Conservation (phyloP, 2,113 vertebrate species). For the Theristicus caerulescens region DNA sequence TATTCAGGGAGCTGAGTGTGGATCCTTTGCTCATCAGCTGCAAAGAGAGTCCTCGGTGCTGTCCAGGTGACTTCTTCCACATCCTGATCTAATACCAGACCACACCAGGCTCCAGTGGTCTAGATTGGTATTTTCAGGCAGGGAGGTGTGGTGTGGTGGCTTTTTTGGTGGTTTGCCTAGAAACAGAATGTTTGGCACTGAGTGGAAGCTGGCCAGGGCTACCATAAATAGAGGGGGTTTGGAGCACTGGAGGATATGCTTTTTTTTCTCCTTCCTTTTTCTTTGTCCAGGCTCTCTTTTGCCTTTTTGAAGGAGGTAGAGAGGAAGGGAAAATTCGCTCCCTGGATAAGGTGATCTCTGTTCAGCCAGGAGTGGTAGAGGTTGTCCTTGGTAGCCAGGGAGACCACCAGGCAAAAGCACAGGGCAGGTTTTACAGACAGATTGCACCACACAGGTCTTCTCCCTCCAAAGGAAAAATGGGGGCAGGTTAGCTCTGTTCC, state of each 20-base stretch:
- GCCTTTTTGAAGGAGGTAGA: not conserved
- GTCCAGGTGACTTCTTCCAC: not conserved
- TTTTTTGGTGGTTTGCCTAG: not conserved
- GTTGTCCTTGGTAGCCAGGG: not conserved
- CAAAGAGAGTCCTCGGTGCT: not conserved
- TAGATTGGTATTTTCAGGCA: not conserved
- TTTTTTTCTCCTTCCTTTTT: fast-evolving
- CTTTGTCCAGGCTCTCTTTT: not conserved
- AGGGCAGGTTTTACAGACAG: not conserved
- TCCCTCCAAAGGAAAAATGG: fast-evolving
- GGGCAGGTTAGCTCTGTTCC: not conserved
- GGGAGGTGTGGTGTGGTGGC: fast-evolving
- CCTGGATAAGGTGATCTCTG: not conserved
- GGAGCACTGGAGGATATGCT: not conserved
- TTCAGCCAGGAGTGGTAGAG: not conserved
- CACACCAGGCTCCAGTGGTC: not conserved
- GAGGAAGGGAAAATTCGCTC: not conserved
- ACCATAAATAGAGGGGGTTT: not conserved
- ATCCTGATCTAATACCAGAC: not conserved
- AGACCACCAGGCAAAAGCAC: not conserved
- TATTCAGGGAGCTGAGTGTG: not conserved
- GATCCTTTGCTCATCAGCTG: not conserved
- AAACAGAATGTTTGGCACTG: not conserved
- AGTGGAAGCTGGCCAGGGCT: not conserved
- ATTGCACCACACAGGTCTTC: not conserved